Conservation (phyloP, 1,140 invertebrate species). For the Conus ventricosus region DNA sequence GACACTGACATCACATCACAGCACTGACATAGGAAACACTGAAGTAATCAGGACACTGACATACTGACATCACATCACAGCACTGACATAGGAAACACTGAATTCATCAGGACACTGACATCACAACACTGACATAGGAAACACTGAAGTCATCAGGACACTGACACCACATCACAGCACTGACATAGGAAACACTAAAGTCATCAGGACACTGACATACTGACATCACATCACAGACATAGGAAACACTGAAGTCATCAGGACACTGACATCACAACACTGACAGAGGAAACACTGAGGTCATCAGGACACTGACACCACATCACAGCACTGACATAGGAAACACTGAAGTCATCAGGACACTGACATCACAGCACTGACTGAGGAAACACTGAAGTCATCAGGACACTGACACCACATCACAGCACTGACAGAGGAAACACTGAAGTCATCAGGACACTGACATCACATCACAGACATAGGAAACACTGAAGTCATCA, state of each 20-base stretch:
- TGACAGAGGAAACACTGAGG: no score
- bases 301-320: neutral
- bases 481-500: no score
- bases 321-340: neutral
- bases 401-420: neutral
- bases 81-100: neutral
- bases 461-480: no score
- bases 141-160: no score
- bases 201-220: neutral
- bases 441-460: neutral
- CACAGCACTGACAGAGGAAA: no score
- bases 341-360: no score
- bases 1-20: no score
- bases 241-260: neutral
- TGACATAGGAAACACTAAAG: neutral
- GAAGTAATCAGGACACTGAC: no score
- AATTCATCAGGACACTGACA: neutral
- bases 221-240: neutral
- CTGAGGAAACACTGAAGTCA: constrained; percentile 7
- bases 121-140: neutral
- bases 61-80: no score
- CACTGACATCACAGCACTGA: constrained; percentile 32
- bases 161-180: neutral
- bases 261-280: neutral
- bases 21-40: no score